Conservation (phyloP, 1,140 invertebrate genomes). For the Drosophila parvula region DNA sequence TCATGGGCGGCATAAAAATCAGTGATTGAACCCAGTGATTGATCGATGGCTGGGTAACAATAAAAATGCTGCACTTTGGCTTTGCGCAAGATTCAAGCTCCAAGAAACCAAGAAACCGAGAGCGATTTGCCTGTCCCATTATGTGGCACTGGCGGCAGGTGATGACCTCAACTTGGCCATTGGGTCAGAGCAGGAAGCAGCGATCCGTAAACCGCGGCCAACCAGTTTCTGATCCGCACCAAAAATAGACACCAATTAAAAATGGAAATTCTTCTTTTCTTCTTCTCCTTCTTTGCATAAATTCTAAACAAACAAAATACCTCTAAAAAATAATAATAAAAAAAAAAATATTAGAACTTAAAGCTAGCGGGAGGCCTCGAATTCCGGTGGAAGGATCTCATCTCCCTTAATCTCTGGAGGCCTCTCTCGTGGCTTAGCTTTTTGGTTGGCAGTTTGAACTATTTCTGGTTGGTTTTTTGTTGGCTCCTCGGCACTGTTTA, state of each 20-base stretch:
- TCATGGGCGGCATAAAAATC: constrained; percentile 68
- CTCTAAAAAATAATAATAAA: constrained; percentile 25
- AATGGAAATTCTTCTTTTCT: constrained; percentile 62
- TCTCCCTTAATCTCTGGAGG: constrained; percentile 20
- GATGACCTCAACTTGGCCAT: constrained; percentile 31
- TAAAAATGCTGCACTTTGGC: constrained; percentile 35
- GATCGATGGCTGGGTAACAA: constrained; percentile 35
- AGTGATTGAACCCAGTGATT: constrained; percentile 19
- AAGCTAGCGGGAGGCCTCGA: constrained; percentile 33
- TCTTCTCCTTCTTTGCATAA: constrained; percentile 56
- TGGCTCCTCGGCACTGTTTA: constrained; percentile 7
- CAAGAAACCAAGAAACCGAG: neutral
- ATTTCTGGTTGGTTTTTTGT: neutral
- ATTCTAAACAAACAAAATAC: constrained; percentile 62
- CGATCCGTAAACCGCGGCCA: neutral
- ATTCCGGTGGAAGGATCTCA: constrained; percentile 21
- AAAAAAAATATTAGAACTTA: constrained; percentile 37
- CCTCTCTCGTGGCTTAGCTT: constrained; percentile 15
- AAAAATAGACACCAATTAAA: constrained; percentile 26
- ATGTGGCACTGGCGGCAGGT: constrained; percentile 13
- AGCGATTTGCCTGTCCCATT: constrained; percentile 29
- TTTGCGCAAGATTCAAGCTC: constrained; percentile 25
- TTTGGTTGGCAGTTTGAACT: constrained; percentile 64
- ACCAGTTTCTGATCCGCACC: constrained; percentile 22
- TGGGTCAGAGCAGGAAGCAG: constrained; percentile 53